phyloP scores from a whole-genome alignment of 1,140 invertebrate genomes.

The Periplaneta americana region DNA sequence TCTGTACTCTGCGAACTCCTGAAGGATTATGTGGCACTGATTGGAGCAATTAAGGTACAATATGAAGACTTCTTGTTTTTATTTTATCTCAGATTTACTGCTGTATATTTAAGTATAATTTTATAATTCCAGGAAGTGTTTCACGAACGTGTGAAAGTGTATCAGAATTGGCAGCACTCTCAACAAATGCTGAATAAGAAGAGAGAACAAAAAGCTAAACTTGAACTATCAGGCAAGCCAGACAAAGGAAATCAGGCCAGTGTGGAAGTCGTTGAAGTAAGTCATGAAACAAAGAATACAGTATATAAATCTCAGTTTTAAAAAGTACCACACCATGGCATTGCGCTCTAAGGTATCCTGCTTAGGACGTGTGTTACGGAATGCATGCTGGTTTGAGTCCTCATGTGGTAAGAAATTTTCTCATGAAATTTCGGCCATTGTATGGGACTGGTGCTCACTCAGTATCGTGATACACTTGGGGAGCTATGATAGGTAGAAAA shows the following conservation, averaged over 20 bases:
- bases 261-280: conserved; percentile 87
- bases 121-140: conserved; percentile 75
- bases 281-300: no score
- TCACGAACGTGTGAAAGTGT: conserved; percentile 94
- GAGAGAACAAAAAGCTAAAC: conserved; percentile 86
- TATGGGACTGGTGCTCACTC: no score
- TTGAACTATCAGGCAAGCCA: conserved; percentile 79
- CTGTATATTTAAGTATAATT: not conserved
- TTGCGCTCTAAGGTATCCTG: no score
- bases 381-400: no score
- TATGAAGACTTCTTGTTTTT: not conserved
- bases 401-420: no score
- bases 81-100: not conserved
- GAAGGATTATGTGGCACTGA: conserved; percentile 91
- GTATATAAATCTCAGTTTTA: no score
- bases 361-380: no score
- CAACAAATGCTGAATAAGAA: conserved; percentile 93
- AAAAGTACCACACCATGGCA: no score
- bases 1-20: conserved; percentile 89
- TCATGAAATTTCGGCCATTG: no score
- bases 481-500: no score
- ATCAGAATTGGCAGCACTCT: conserved; percentile 96
- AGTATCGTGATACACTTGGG: no score
- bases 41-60: conserved; percentile 82
- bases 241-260: conserved; percentile 87